Evolutionary conservation across 2,888 invertebrate species (phyloP), one percentile per base, ranked within the genome.

Genomic region (Trachelus tabidus): DNA sequence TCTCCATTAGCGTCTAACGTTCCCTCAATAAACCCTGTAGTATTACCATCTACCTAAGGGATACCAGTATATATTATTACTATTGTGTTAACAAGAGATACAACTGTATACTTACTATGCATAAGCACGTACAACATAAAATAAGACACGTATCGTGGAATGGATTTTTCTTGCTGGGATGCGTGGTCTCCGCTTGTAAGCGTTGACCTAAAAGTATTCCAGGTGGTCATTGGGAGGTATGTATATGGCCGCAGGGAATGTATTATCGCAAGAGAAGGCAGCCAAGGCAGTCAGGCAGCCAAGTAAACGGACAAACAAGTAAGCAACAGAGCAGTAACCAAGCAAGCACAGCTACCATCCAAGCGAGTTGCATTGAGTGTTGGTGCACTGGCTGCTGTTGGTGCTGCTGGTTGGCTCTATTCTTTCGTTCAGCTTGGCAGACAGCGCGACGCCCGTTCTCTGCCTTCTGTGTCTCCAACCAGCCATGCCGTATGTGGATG

Each of bases 151-250:
- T 73, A 35, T 40, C 23, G 33, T 31, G 73, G 76, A 81, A 76
- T 79, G 80, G 80, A 81, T 80, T 79, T 80, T 82, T 81, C 79
- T 77, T 81, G 76, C 76, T 78, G 78, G 76, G 78, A 76, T 77
- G 77, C 79, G 79, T 78, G 75, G 76, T 78, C 79, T 77, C 56
- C 56, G 23, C 81, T 80, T 77, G 79, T 80, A 80, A 81, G 78
- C 79, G 79, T 78, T 80, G 80, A 81, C 80, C 81, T 81, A 80
- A 81, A 81, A 81, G 80, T 81, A 81, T 81, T 80, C 81, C 76
- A 80, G 81, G 77, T 77, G 71, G 77, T 77, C 81, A 30, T 33
- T 23, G 33, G 74, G 30, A 74, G 74, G 74, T 74, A 74, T 74
- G 74, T 74, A 74, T 40, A 74, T 74, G 35, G 34, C 35, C 74